Evolutionary conservation across 2,888 invertebrate genomes (phyloP).

Genomic region (Dicyrtoma fusca): DNA sequence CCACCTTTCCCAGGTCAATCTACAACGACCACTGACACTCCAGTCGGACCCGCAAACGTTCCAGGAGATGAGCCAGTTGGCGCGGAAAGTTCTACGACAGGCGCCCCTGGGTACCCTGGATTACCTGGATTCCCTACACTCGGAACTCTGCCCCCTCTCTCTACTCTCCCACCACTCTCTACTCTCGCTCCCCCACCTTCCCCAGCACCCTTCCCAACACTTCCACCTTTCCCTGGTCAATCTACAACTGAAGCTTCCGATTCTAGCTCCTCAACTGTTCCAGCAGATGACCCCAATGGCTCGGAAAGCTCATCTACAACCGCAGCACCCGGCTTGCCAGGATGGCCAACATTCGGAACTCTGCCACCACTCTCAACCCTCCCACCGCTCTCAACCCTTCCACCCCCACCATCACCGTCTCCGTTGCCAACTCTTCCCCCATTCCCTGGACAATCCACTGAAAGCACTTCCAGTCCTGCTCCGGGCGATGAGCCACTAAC

Average conservation of each 20-base stretch:
- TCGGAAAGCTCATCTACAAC: background rate
- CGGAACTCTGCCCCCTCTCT: constrained; percentile 8
- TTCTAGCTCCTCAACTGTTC: background rate
- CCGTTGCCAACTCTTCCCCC: constrained; percentile 28
- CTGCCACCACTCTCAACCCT: constrained; percentile 21
- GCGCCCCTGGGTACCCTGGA: background rate
- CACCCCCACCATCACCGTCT: background rate
- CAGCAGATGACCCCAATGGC: constrained; percentile 2
- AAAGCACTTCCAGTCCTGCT: background rate
- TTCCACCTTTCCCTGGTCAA: constrained; percentile 13
- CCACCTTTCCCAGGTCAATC: constrained; percentile 22
- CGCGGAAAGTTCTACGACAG: background rate
- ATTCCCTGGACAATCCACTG: background rate
- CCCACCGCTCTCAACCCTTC: constrained; percentile 23
- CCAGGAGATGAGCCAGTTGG: constrained; percentile 23
- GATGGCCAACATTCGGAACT: background rate
- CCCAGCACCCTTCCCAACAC: constrained; percentile 11
- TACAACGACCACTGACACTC: background rate
- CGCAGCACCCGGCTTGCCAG: background rate
- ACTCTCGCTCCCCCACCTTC: background rate
- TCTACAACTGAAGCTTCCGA: background rate
- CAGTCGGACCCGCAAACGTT: background rate
- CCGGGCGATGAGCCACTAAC: constrained; percentile 19
- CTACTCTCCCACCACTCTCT: constrained; percentile 4
- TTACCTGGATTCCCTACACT: constrained; percentile 30